Evolutionary conservation across 2,797 vertebrate species (phyloP), one percentile per base, ranked within the genome.

Genomic region (Sebastes minor): DNA sequence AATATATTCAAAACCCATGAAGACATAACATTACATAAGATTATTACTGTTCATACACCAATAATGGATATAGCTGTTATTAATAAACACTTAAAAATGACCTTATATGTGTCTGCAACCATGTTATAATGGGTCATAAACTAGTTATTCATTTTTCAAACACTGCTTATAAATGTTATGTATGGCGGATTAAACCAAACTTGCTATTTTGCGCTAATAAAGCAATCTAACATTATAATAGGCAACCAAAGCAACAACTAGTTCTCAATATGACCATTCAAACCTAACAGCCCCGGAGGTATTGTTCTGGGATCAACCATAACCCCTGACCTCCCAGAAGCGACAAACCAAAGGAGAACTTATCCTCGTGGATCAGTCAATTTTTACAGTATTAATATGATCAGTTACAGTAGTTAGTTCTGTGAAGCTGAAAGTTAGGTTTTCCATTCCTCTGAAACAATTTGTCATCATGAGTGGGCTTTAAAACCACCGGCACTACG

Each of bases 391-490:
- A 28, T 68, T 67, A 62, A 52, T 23, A 42, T 23, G 8, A 28
- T 57, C 20, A 56, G 27, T 63, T 22, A 42, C 38, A 42, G 38
- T 42, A 32, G n/a, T 71, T 18, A 14, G 20, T 25, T 38, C 22
- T 63, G n/a, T 38, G 7, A 62, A 59, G 8, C 27, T 56, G 5
- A 46, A 59, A 28, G 38, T 22, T 60, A 35, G 5, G 22, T 61
- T 57, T 69, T 62, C 52, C 27, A 56, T 38, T 57, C 14, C 23
- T 76, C 32, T 82, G 65, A 49, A 72, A 70, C 71, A 59, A 72
- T 75, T 64, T 3, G 53, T 79, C 80, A 77, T 72, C 46, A 62
- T 74, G 69, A 76, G 68, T 64, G 14, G 57, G 69, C 61, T 83
- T 78, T 38, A 61, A 84, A 86, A 77, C 68, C 77, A 69, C 66